Evolutionary conservation across 2,797 vertebrate genomes (phyloP).

Genomic region (Peromyscus nudipes): DNA sequence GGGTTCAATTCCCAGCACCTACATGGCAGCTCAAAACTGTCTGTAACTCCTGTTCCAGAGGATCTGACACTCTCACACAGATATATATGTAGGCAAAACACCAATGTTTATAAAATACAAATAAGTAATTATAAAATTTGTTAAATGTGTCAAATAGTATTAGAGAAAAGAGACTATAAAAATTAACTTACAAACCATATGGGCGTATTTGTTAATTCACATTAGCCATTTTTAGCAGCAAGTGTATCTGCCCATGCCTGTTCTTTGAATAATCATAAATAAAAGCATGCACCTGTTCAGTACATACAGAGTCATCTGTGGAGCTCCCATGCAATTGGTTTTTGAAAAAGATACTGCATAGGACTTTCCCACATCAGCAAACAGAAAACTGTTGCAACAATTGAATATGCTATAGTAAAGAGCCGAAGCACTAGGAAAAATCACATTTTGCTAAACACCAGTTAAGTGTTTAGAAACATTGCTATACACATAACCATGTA

Average conservation of each 20-base stretch:
- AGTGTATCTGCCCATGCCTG: neutral
- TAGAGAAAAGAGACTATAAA: constrained; percentile 48
- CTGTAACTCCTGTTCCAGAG: neutral
- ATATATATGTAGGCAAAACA: neutral
- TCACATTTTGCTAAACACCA: neutral
- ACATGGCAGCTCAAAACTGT: neutral
- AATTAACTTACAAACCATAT: constrained; percentile 11
- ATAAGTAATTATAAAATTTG: constrained; percentile 8
- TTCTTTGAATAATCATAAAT: constrained; percentile 38
- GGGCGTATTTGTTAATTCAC: constrained; percentile 8
- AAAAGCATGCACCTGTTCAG: constrained; percentile 30
- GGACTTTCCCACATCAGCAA: neutral
- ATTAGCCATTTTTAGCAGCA: constrained; percentile 36
- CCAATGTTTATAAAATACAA: neutral
- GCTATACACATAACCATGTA: neutral
- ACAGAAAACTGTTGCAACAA: neutral
- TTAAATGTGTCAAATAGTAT: constrained; percentile 17
- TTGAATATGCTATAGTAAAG: neutral
- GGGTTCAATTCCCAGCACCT: neutral
- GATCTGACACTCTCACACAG: neutral
- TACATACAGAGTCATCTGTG: neutral
- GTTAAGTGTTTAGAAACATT: neutral
- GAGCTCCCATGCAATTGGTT: neutral
- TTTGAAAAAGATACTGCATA: constrained; percentile 4
- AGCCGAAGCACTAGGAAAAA: neutral